These are phyloP conservation scores for Euzetes globulus DNA, from an alignment of 2,888 invertebrate species.

Conservation along the genomic window DNA sequence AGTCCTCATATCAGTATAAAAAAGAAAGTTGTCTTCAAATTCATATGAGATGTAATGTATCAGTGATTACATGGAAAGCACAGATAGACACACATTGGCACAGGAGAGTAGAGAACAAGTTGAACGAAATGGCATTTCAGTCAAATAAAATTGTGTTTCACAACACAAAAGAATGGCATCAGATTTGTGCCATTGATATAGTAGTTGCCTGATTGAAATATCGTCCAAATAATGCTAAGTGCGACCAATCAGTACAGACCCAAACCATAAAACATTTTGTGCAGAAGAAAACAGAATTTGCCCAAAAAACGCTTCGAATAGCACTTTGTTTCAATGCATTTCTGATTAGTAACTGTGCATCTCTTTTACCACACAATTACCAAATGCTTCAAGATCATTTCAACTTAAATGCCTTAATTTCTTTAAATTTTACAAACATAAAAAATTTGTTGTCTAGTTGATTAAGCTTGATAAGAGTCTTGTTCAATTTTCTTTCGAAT, in stretches of 20 bases:
- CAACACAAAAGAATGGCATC: not conserved
- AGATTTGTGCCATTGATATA: slow-evolving; percentile 5
- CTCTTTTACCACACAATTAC: no score
- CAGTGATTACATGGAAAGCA: not conserved
- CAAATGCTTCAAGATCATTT: no score
- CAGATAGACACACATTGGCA: not conserved
- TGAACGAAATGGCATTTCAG: not conserved
- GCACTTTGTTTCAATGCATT: not conserved
- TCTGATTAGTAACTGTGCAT: not conserved
- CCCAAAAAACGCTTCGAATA: not conserved
- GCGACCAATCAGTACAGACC: not conserved
- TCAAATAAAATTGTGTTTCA: not conserved
- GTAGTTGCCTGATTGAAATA: not conserved
- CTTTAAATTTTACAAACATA: no score
- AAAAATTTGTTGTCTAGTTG: no score
- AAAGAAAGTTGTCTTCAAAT: not conserved
- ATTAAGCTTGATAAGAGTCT: no score
- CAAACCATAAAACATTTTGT: not conserved
- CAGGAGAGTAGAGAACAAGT: not conserved
- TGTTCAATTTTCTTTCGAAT: no score
- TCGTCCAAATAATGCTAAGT: not conserved
- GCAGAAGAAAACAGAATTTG: not conserved
- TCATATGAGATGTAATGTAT: slow-evolving; percentile 4
- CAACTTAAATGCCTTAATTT: no score
- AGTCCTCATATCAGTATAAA: no score